phyloP scores from a whole-genome alignment of 2,113 vertebrate genomes.

The Serinus canaria region DNA sequence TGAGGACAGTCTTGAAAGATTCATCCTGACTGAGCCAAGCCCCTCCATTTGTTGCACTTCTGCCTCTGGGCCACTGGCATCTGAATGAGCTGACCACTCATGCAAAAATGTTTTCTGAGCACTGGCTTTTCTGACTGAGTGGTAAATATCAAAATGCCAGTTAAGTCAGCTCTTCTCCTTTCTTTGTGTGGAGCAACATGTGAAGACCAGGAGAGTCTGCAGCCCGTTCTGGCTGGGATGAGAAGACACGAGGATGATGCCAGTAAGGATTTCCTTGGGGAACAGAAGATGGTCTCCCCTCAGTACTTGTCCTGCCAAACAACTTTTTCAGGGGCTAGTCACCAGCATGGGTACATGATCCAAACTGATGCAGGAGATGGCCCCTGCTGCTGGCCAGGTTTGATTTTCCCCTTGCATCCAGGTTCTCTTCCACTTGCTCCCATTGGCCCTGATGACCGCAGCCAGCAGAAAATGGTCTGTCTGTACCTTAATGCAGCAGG shows the following conservation, averaged over 20 bases:
- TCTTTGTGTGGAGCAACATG: neutral
- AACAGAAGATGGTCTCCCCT: neutral
- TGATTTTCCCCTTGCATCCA: neutral
- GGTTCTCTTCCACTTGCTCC: neutral
- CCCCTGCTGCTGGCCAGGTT: neutral
- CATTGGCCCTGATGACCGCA: neutral
- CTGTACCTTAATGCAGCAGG: fast-evolving
- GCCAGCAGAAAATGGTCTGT: neutral
- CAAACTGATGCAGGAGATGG: neutral
- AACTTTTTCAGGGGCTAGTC: neutral
- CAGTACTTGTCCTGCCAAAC: neutral
- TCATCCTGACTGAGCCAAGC: neutral
- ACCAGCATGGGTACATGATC: neutral
- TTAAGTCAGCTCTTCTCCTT: neutral
- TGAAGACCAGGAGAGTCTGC: neutral
- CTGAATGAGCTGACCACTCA: neutral
- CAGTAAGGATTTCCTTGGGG: neutral
- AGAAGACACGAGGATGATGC: neutral
- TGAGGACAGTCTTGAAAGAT: neutral
- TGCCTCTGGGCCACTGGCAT: neutral
- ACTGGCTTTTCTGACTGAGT: neutral
- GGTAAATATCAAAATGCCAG: neutral
- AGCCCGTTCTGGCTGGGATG: neutral
- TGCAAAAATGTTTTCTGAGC: neutral
- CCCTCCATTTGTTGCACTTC: neutral